Base-by-base conservation (phyloP, 2,888 invertebrate species). In the Tigriopus californicus region DNA sequence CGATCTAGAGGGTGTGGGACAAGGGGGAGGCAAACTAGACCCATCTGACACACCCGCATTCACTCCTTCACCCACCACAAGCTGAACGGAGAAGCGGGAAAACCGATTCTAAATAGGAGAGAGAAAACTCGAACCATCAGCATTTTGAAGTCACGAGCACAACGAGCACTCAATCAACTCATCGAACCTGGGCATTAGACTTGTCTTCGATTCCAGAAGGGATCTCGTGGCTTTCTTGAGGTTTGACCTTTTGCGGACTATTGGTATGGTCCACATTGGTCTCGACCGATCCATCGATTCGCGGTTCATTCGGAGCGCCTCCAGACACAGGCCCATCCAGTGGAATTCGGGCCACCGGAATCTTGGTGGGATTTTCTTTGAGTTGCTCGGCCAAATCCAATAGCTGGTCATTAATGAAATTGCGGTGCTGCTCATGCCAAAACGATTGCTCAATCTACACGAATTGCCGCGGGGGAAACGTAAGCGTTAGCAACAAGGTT, bases 341-440 rank as follows among this genome's bases (percentile, higher is more conserved):
- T 13, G 61, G 60, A 42, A 59, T 63, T 41, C 63, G 61, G 4
- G 68, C 66, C 5, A 79, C 77, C 4, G 84, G 83, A 64, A 82
- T 75, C 65, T 77, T 77, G 55, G 79, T 79, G 3, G 90, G 89
- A 72, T 85, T 81, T 65, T 81, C 78, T 66, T 82, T 80, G 63
- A 92, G 78, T 72, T 89, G 85, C 49, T 79, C 77, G 61, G 90
- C 84, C 63, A 92, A 83, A 68, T 90, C 88, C 66, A 83, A 81
- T 64, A 90, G 80, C 69, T 90, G 80, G 66, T 86, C 85, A 64
- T 83, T 80, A 68, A 94, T 83, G 11, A 82, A 78, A 24, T 79
- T 79, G 64, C 82, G 80, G 70, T 88, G 87, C 67, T 80, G 79
- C 67, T 81, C 82, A 0, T 84, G 82, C 18, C 88, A 74, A 24